A percentile compares a stretch with the other conserved stretches of the same genome.
These are phyloP conservation scores for Physeter macrocephalus DNA, from an alignment of 2,113 vertebrate genomes.

Conservation along the genomic window DNA sequence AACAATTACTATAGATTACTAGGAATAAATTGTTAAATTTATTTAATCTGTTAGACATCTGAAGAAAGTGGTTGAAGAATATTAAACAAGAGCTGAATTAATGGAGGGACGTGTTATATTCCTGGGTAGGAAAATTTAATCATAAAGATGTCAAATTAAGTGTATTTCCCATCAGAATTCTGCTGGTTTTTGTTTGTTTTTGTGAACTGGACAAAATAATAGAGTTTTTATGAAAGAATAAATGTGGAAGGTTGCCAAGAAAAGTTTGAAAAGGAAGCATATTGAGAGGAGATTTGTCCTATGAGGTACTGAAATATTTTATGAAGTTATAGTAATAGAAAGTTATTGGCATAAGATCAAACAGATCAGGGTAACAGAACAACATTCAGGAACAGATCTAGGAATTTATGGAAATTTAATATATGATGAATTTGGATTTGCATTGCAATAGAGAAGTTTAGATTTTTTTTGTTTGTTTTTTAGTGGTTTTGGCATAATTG, in stretches of 20 bases:
- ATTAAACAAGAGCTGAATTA: background rate
- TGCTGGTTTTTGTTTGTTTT: background rate
- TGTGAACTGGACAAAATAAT: background rate
- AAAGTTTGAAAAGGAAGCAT: background rate
- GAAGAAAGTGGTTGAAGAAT: background rate
- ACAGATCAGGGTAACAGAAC: background rate
- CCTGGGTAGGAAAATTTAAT: background rate
- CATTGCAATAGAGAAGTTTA: background rate
- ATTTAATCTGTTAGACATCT: background rate
- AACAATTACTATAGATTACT: background rate
- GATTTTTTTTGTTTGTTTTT: background rate
- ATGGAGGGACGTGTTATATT: background rate
- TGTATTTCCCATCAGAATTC: background rate
- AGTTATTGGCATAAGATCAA: background rate
- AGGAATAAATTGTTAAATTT: background rate
- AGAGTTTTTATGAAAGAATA: background rate
- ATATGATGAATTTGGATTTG: background rate
- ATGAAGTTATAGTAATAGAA: background rate
- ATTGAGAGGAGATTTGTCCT: background rate
- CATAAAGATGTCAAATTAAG: background rate
- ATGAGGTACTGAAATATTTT: background rate
- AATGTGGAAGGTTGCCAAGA: background rate
- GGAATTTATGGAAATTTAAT: background rate
- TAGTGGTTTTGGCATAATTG: background rate
- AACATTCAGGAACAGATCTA: background rate